Percentiles rank a stretch among this genome's conserved stretches.
Evolutionary conservation across 2,113 vertebrate genomes (phyloP).

Genomic region (zebrafish (Danio rerio)): DNA sequence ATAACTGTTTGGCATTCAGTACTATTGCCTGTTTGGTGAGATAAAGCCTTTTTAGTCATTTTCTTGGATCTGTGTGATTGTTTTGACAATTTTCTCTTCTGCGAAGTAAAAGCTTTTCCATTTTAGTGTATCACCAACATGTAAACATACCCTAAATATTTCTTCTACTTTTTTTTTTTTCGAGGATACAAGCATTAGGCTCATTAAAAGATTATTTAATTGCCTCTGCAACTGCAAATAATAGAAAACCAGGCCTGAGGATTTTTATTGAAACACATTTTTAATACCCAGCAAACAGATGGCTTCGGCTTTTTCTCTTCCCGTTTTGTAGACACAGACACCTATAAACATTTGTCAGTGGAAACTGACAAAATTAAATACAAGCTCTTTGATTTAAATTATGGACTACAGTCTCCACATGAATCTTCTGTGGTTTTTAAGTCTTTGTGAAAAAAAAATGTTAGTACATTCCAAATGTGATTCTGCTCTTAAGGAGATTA

Average conservation of each 20-base stretch:
- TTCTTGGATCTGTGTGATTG: too few species aligned
- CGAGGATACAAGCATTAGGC: background rate
- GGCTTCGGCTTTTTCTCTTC: background rate
- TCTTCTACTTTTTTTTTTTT: background rate
- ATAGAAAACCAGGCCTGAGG: background rate
- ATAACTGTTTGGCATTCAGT: too few species aligned
- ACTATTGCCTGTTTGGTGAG: too few species aligned
- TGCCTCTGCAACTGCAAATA: background rate
- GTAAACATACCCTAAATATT: too few species aligned
- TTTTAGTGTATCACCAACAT: too few species aligned
- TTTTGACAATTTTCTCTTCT: too few species aligned
- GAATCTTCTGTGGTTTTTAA: background rate
- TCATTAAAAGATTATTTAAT: background rate
- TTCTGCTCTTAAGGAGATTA: slow-evolving; percentile 42
- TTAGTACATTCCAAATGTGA: slow-evolving; percentile 30
- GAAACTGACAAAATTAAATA: background rate
- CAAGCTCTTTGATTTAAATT: slow-evolving; percentile 19
- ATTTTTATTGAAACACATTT: background rate
- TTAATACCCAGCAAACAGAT: background rate
- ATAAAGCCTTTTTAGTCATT: too few species aligned
- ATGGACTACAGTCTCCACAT: background rate
- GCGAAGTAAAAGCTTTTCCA: too few species aligned
- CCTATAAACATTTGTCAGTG: slow-evolving; percentile 19
- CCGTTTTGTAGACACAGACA: slow-evolving; percentile 12
- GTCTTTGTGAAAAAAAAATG: background rate